phyloP scores from a whole-genome alignment of 2,888 invertebrate genomes.

The Parthenolecanium corni region DNA sequence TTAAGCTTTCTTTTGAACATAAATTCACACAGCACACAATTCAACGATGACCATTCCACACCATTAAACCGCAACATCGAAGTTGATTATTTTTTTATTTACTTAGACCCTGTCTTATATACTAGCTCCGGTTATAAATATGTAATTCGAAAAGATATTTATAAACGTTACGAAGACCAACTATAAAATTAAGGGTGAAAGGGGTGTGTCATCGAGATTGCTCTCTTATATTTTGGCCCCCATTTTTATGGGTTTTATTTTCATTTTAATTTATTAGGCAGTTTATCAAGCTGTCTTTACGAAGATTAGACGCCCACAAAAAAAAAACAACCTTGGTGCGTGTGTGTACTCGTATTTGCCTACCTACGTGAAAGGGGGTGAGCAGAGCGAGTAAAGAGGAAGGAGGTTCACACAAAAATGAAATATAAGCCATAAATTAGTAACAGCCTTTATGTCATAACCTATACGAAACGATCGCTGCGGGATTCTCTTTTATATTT shows the following conservation, averaged over 20 bases:
- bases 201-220: conserved; percentile 11
- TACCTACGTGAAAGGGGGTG: not conserved
- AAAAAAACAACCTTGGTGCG: too few species aligned
- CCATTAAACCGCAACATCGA: not conserved
- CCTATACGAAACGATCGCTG: conserved; percentile 28
- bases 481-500: conserved; percentile 10
- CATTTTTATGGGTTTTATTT: conserved; percentile 31
- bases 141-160: conserved; percentile 11
- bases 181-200: too few species aligned
- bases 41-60: conserved; percentile 23
- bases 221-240: conserved; percentile 22
- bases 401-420: conserved; percentile 25
- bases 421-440: conserved; percentile 31
- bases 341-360: too few species aligned
- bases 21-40: not conserved
- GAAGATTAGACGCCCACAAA: conserved; percentile 31
- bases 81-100: too few species aligned
- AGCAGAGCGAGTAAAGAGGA: too few species aligned
- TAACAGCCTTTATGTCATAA: conserved; percentile 28
- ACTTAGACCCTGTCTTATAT: not conserved
- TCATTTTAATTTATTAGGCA: conserved; percentile 33
- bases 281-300: conserved; percentile 32
- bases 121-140: conserved; percentile 9
- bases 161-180: too few species aligned
- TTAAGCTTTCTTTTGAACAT: too few species aligned